Base-by-base conservation (phyloP, 2,797 vertebrate species). In the Cheirogaleus major region DNA sequence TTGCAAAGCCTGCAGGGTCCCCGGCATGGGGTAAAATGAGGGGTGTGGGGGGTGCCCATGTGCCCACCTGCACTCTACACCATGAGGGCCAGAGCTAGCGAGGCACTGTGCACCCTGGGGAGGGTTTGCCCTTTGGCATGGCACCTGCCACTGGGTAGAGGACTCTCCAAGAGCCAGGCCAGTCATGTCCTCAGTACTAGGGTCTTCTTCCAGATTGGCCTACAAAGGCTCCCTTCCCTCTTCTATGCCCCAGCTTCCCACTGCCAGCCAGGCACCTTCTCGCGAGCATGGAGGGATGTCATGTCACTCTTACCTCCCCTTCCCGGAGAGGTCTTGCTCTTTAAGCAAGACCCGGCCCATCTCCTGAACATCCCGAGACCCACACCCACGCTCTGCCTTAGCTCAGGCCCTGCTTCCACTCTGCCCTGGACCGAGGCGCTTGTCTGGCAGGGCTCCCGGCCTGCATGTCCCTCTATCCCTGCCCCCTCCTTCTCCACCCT, bases 31-130 rank as follows among this genome's bases (percentile, higher is more conserved):
- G 17, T 79, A 23, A 78, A 63, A 67, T 25, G 55, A 50, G 48
- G n/a, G 22, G 15, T 23, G 14, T 4, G 6, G 13, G 4, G 23
- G 20, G 25, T 17, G 3, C 45, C 7, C 7, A 0, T 11, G 67
- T 1, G 22, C 57, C 23, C 1, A 0, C 38, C 17, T 17, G 25
- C 32, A 43, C 3, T 12, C 6, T n/a, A 15, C 0, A 1, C 48
- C 35, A 1, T 0, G 8, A 69, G 12, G 27, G 7, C 61, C 72
- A n/a, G 0, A 88, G 23, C n/a, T 61, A 14, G 1, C 10, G 63
- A 9, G 48, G 8, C 8, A 1, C 7, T 30, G 0, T 30, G 23
- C 7, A 1, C 20, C 5, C 57, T 30, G 2, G 32, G 52, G 2
- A 38, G 72, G 43, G 4, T 35, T 70, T 38, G 32, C 73, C 48